Conservation (phyloP, 92 coral and sea anemone species). For the Porites cylindrica region DNA sequence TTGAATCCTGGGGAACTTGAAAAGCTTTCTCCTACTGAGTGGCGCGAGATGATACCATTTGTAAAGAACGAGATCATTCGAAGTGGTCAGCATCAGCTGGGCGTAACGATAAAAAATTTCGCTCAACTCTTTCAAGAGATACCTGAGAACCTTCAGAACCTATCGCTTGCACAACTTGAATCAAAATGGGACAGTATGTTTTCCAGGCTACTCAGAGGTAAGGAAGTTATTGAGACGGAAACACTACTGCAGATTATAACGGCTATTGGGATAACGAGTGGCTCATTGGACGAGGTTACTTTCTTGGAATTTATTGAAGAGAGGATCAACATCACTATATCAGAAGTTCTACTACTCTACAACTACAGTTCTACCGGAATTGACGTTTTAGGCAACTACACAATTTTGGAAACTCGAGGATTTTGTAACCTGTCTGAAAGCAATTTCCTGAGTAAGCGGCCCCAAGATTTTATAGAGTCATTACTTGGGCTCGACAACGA, state of each 20-base stretch:
- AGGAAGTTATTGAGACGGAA: slow-evolving; percentile 45
- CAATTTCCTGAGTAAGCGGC: slow-evolving; percentile 20
- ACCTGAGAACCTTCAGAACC: slow-evolving; percentile 27
- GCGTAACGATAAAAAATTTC: slow-evolving; percentile 44
- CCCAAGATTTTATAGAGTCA: slow-evolving; percentile 40
- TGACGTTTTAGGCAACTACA: slow-evolving; percentile 59
- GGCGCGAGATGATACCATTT: slow-evolving; percentile 72
- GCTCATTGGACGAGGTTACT: slow-evolving; percentile 31
- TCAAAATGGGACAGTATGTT: slow-evolving; percentile 65
- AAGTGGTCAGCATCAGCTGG: slow-evolving; percentile 65
- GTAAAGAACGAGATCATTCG: slow-evolving; percentile 58
- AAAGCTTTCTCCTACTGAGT: slow-evolving; percentile 76
- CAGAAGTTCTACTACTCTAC: slow-evolving; percentile 57
- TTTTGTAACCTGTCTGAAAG: slow-evolving; percentile 44
- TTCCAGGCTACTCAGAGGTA: slow-evolving; percentile 54
- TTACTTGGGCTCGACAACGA: slow-evolving; percentile 59
- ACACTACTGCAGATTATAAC: slow-evolving; percentile 36
- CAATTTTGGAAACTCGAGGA: slow-evolving; percentile 62
- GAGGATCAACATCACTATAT: slow-evolving; percentile 41
- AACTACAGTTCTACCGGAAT: slow-evolving; percentile 41
- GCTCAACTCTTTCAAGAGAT: slow-evolving; percentile 37
- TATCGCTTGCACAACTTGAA: slow-evolving; percentile 58
- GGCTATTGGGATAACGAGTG: slow-evolving; percentile 1
- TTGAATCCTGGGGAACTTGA: slow-evolving; percentile 12
- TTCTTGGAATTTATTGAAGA: slow-evolving; percentile 55